Conservation (phyloP, 2,113 vertebrate genomes). For the Syrmaticus mikado region DNA sequence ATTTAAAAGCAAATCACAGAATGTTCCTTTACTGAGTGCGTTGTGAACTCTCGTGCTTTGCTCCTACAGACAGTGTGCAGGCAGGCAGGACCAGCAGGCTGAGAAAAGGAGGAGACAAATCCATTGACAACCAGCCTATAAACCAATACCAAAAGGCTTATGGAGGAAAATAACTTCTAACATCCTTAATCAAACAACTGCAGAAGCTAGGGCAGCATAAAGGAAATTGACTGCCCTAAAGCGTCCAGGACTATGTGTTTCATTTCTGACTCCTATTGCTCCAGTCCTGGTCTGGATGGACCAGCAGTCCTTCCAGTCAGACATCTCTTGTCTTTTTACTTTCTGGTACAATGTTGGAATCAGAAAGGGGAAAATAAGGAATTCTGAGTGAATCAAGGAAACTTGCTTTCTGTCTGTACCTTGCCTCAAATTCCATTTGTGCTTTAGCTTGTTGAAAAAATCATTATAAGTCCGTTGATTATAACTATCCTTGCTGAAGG, state of each 20-base stretch:
- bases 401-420: background rate
- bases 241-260: background rate
- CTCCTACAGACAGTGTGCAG: fast-evolving
- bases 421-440: background rate
- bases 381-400: background rate
- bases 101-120: background rate
- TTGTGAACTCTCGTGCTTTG: background rate
- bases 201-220: fast-evolving
- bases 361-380: background rate
- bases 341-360: fast-evolving
- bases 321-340: background rate
- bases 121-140: background rate
- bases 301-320: background rate
- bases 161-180: background rate
- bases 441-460: background rate
- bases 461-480: background rate
- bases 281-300: background rate
- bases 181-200: fast-evolving
- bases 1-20: background rate
- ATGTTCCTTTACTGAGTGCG: fast-evolving
- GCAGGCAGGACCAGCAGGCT: background rate
- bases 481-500: background rate
- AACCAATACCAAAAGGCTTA: background rate
- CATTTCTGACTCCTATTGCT: background rate
- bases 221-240: background rate